A percentile compares a stretch with the other conserved stretches of the same genome.
phyloP scores from a whole-genome alignment of 2,797 vertebrate genomes.

The Taeniopygia guttata region DNA sequence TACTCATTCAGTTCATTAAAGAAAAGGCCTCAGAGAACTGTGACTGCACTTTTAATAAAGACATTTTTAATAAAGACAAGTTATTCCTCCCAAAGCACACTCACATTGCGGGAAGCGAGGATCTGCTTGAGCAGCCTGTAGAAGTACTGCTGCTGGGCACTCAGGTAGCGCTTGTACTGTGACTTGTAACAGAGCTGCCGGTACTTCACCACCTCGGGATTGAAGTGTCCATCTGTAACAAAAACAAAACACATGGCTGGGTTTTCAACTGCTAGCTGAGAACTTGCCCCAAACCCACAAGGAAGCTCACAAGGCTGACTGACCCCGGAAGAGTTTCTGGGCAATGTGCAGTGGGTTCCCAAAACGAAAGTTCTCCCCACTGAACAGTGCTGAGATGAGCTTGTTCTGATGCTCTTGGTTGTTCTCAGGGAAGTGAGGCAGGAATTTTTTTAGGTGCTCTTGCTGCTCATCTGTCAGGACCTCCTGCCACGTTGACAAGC shows the following conservation, averaged over 20 bases:
- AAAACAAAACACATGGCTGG: not conserved
- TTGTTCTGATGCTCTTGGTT: conserved; percentile 81
- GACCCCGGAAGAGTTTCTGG: conserved; percentile 94
- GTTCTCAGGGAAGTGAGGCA: conserved; percentile 87
- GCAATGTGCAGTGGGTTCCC: conserved; percentile 93
- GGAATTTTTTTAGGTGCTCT: conserved; percentile 88
- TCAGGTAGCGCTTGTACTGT: conserved; percentile 89
- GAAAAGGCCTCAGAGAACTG: not conserved
- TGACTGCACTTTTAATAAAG: not conserved
- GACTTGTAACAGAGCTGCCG: conserved; percentile 92
- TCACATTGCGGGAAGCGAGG: conserved; percentile 92
- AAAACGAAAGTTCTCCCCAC: conserved; percentile 88
- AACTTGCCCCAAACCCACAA: accelerated
- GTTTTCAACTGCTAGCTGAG: not conserved
- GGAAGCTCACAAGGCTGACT: not conserved
- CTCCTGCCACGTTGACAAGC: conserved; percentile 89
- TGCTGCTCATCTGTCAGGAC: conserved; percentile 88
- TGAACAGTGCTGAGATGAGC: conserved; percentile 84
- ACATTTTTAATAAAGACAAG: not conserved
- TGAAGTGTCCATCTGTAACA: conserved; percentile 90
- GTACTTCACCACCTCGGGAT: conserved; percentile 96
- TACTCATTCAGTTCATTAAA: not conserved
- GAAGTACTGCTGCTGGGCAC: conserved; percentile 93
- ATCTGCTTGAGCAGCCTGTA: conserved; percentile 94
- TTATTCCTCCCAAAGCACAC: not conserved